Conservation (phyloP, 2,888 invertebrate species). For the Amblyteles armatorius region DNA sequence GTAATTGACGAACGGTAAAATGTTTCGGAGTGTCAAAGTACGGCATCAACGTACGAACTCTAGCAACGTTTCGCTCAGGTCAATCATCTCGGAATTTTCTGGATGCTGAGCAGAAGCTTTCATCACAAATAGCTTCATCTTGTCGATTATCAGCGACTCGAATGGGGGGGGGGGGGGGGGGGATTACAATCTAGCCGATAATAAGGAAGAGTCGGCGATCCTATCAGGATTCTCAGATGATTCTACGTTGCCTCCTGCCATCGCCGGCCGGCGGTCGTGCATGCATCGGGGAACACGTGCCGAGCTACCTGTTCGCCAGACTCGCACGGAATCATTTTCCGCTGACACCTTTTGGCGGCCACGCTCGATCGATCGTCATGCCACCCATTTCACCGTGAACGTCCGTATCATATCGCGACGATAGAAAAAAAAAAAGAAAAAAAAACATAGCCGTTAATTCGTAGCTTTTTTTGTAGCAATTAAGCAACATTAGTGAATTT, state of each 20-base stretch:
- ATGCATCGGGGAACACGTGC: not conserved
- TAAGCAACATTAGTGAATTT: not conserved
- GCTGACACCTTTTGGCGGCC: slow-evolving; percentile 37
- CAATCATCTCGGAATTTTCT: slow-evolving; percentile 11
- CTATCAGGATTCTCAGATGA: not conserved
- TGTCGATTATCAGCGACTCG: not conserved
- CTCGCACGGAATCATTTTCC: slow-evolving; percentile 51
- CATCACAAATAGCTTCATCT: not conserved
- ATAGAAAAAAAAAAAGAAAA: not conserved
- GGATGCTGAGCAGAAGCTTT: not conserved
- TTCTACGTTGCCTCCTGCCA: slow-evolving; percentile 15
- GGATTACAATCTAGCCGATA: slow-evolving; percentile 4
- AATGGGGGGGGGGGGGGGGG: no score
- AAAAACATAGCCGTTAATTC: not conserved
- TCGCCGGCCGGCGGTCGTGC: not conserved
- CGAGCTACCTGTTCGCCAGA: slow-evolving; percentile 46
- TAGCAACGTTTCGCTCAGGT: not conserved
- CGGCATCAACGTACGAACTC: slow-evolving; percentile 11
- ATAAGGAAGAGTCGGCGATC: slow-evolving; percentile 8
- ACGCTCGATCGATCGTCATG: slow-evolving; percentile 48
- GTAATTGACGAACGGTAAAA: slow-evolving; percentile 56
- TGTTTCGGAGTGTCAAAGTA: slow-evolving; percentile 39
- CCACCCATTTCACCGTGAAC: not conserved
- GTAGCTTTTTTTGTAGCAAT: not conserved
- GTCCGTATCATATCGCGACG: not conserved